Base-by-base conservation (phyloP, 1,140 invertebrate genomes). In the Sesamia nonagrioides region DNA sequence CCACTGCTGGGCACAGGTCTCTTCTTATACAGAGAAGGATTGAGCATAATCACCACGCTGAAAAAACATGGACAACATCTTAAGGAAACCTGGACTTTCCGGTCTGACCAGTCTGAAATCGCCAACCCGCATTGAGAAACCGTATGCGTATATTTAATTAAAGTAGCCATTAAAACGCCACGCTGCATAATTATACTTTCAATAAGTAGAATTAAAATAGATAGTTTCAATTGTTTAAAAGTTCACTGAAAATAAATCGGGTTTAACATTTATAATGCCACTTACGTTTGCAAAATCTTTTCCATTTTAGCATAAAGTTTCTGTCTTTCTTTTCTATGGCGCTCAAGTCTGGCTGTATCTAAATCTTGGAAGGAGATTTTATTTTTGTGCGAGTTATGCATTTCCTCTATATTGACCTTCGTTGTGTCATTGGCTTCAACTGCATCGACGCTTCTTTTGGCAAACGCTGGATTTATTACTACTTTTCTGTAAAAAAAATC, bases 261-360 rank as follows among this genome's bases (percentile, higher is more conserved):
- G 21, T 27, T 45, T 33, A 35, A 76, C 40, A 66, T 52, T 79
- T 68, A 56, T 37, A 74, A 79, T 63, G 42, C 21, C 45, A 54
- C 93, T 96, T 90, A 97, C 96, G 95, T 95, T 77, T 95, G 89
- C 18, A 96, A 90, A 83, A 96, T 95, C 77, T 92, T 95, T 88
- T 96, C 96, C 40, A 97, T 91, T 84, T 96, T 96, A 15, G 87
- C 87, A 84, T 96, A 97, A 33, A 96, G 88, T 15, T 90, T 89
- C 72, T 95, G 93, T 52, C 96, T 92, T 13, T 95, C 95, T 27
- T 89, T 88, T 75, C 96, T 94, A 83, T 96, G 96, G 77, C 96
- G 95, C 33, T 95, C 89, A 42, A 91, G 82, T 40, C 80, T 88
- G n/a, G 91, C 88, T 58, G 89, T 82, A 63, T 94, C 89, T 68